Evolutionary conservation across 2,888 invertebrate genomes (phyloP).

Genomic region (Ophraella communa): DNA sequence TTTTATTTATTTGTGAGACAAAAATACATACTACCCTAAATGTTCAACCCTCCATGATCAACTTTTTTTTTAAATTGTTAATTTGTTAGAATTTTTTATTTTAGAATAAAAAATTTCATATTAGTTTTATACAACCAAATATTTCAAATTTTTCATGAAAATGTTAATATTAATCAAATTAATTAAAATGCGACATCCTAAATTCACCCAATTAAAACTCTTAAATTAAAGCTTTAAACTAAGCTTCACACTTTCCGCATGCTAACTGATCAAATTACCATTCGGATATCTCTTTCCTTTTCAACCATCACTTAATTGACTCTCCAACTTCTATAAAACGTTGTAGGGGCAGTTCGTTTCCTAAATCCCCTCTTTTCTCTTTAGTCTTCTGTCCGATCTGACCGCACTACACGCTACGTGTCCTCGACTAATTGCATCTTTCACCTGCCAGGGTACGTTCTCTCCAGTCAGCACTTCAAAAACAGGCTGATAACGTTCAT

Average conservation of each 20-base stretch:
- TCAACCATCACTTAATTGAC: conserved; percentile 12
- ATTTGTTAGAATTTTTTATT: too few relatives aligned
- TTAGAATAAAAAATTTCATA: too few relatives aligned
- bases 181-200: too few relatives aligned
- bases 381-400: conserved; percentile 13
- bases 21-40: too few relatives aligned
- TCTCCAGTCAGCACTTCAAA: conserved; percentile 19
- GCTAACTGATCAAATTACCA: conserved; percentile 4
- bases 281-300: not conserved
- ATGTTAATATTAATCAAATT: too few relatives aligned
- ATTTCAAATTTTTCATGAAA: too few relatives aligned
- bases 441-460: conserved; percentile 31
- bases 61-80: too few relatives aligned
- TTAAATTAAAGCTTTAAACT: not conserved
- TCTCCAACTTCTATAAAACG: conserved; percentile 1
- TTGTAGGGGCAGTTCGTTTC: not conserved
- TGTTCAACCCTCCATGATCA: too few relatives aligned
- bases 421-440: conserved; percentile 36
- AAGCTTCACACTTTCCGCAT: not conserved
- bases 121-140: too few relatives aligned
- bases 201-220: not conserved
- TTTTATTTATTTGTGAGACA: too few relatives aligned
- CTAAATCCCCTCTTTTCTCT: not conserved
- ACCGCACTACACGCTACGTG: conserved; percentile 17
- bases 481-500: conserved; percentile 10